phyloP scores from a whole-genome alignment of 2,888 invertebrate genomes.

The Bellardia pandia region DNA sequence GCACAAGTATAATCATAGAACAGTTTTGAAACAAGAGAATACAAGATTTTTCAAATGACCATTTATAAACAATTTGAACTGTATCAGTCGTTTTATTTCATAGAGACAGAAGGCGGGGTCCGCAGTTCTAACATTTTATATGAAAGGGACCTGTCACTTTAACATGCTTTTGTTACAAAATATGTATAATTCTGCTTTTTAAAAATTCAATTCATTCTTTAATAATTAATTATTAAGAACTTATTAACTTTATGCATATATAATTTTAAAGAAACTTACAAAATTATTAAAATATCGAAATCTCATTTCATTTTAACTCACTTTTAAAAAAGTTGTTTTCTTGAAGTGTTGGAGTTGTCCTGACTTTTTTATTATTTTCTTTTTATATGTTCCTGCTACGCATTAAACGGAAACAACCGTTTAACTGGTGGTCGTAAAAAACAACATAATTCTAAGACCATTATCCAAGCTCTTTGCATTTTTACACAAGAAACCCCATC shows the following conservation, averaged over 20 bases:
- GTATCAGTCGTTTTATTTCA: too few species aligned
- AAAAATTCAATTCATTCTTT: too few species aligned
- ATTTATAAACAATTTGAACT: too few species aligned
- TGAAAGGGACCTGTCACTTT: too few species aligned
- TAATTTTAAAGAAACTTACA: too few species aligned
- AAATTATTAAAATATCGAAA: too few species aligned
- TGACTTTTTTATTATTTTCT: conserved; percentile 19
- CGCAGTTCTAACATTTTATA: too few species aligned
- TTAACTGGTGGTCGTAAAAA: conserved; percentile 68
- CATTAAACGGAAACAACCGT: conserved; percentile 69
- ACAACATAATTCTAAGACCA: conserved; percentile 35
- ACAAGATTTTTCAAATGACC: neutral
- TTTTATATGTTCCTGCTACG: conserved; percentile 55
- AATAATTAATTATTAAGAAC: too few species aligned
- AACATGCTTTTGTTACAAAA: too few species aligned
- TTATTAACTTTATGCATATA: too few species aligned
- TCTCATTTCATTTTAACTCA: neutral
- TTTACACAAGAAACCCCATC: conserved; percentile 32
- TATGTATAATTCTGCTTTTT: too few species aligned
- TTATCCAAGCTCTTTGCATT: conserved; percentile 49
- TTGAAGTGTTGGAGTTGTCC: neutral
- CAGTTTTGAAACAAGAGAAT: neutral
- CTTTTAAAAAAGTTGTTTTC: neutral
- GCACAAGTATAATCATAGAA: neutral
- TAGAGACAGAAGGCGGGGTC: too few species aligned